Conservation (phyloP, 2,113 vertebrate genomes). For the Lagopus leucura region DNA sequence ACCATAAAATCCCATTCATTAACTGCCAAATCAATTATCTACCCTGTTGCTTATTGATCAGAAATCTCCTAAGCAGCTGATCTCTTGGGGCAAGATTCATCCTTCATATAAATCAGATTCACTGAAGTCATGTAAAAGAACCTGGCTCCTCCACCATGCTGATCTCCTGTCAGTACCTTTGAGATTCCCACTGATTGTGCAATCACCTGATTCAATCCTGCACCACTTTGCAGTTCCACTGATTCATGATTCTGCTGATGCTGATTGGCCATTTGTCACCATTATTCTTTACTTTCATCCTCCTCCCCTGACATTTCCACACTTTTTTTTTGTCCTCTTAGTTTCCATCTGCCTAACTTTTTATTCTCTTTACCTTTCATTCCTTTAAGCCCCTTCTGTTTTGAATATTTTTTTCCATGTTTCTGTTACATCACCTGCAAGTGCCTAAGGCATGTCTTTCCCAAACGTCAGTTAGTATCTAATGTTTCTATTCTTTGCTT, state of each 20-base stretch:
- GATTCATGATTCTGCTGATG: background rate
- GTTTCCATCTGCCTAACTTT: background rate
- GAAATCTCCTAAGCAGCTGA: background rate
- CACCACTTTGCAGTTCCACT: background rate
- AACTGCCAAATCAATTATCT: conserved; percentile 46
- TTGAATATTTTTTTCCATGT: background rate
- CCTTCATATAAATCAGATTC: background rate
- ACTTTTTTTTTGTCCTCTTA: background rate
- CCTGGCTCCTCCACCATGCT: background rate
- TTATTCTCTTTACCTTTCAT: background rate
- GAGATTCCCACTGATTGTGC: background rate
- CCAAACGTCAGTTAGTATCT: background rate
- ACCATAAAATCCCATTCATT: conserved; percentile 54
- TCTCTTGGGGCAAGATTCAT: conserved; percentile 1
- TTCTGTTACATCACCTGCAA: background rate
- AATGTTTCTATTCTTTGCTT: background rate
- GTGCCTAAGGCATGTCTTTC: background rate
- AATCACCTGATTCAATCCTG: background rate
- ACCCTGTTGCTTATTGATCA: conserved; percentile 9
- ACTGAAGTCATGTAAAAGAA: background rate
- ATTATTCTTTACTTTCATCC: background rate
- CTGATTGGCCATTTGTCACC: background rate
- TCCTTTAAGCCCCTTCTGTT: background rate
- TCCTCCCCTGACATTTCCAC: background rate
- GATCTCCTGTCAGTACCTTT: background rate